phyloP scores from a whole-genome alignment of 2,888 invertebrate genomes.

The Drosophila demipolita region DNA sequence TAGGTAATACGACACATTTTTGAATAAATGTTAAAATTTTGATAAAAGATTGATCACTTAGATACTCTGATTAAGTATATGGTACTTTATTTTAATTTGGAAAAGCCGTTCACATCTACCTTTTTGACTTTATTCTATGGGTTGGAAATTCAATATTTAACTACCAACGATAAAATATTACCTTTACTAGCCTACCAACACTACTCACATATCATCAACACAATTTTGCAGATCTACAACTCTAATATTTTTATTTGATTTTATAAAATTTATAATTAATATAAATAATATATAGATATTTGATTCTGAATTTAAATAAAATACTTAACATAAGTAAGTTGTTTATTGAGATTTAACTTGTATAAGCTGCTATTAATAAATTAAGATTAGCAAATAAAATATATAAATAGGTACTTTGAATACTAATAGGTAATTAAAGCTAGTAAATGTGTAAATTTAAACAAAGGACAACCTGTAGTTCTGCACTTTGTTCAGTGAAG shows the following conservation, averaged over 20 bases:
- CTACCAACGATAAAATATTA: not conserved
- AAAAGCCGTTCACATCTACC: not conserved
- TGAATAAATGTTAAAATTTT: too few relatives aligned
- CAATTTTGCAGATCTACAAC: too few relatives aligned
- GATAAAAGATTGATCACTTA: not conserved
- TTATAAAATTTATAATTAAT: too few relatives aligned
- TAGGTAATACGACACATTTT: too few relatives aligned
- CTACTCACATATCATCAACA: too few relatives aligned
- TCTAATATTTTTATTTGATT: too few relatives aligned
- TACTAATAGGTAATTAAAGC: not conserved
- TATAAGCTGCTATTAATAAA: not conserved
- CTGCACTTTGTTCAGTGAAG: not conserved
- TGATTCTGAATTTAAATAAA: not conserved
- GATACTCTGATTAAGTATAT: not conserved
- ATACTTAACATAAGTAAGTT: not conserved
- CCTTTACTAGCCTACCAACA: not conserved
- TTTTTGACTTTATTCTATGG: not conserved
- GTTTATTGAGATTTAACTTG: not conserved
- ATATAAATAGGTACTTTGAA: too few relatives aligned
- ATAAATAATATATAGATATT: too few relatives aligned
- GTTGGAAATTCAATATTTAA: not conserved
- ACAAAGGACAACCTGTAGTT: conserved; percentile 3
- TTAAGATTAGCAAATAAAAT: too few relatives aligned
- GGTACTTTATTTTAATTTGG: not conserved
- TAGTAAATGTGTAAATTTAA: too few relatives aligned